Evolutionary conservation across 2,888 invertebrate species (phyloP).

Genomic region (Eupithecia vulgata): DNA sequence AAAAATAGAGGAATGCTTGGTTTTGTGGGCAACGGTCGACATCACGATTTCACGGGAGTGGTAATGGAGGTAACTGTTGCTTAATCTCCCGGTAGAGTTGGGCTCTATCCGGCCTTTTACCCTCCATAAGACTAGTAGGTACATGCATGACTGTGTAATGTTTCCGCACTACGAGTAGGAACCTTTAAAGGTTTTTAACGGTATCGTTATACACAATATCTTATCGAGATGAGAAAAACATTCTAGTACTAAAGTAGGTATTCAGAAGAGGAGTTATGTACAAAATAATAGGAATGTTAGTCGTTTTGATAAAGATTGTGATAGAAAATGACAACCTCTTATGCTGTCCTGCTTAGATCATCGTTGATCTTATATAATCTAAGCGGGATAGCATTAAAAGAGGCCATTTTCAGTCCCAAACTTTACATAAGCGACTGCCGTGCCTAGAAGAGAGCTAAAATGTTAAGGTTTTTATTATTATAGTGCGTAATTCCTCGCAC

Average conservation of each 20-base stretch:
- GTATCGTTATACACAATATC: too few relatives aligned
- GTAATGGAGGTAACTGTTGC: conserved; percentile 59
- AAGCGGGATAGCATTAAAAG: neutral
- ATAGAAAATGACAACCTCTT: too few relatives aligned
- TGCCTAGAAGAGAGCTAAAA: too few relatives aligned
- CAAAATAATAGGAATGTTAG: neutral
- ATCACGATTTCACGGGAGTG: conserved; percentile 74
- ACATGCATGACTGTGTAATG: too few relatives aligned
- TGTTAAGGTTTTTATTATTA: too few relatives aligned
- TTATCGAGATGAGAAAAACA: neutral
- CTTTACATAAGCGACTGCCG: neutral
- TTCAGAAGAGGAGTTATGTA: neutral
- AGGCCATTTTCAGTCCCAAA: neutral
- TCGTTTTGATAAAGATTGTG: too few relatives aligned
- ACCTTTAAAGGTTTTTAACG: too few relatives aligned
- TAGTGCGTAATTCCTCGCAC: too few relatives aligned
- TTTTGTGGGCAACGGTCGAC: conserved; percentile 70
- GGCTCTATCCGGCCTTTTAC: neutral
- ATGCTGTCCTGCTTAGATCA: too few relatives aligned
- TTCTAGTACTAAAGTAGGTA: neutral
- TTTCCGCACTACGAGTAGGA: too few relatives aligned
- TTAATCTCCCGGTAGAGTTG: conserved; percentile 25
- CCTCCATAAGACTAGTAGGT: neutral
- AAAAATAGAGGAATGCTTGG: conserved; percentile 67
- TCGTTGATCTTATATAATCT: neutral